Evolutionary conservation across 2,113 vertebrate species (phyloP), one percentile per base, ranked within the genome.

Genomic region (Spheniscus mendiculus): DNA sequence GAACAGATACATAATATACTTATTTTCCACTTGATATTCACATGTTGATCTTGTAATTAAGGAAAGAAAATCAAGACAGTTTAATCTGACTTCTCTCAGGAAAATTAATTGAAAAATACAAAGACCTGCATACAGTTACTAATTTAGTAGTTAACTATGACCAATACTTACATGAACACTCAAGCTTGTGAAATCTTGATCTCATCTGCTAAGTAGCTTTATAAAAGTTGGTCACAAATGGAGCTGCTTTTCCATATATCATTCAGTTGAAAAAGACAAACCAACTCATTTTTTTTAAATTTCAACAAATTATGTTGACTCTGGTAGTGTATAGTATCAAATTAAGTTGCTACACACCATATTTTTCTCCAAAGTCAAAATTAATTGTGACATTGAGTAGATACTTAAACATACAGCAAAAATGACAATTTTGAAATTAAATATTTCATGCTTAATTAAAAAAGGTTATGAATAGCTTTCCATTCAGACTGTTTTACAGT

Each of bases 401-500:
- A 92, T 96, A 95, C 94, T 95, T 96, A 97, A 95, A 52, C 84
- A 93, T 74, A 97, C 49, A 96, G 83, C 89, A 96, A 97, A 98
- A 97, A 83, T 8, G 73, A 97, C 87, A 96, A 98, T 92, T 97
- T 97, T 86, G 96, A 97, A 97, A 93, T 96, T 44, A 97, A 97
- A 95, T 97, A 97, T 96, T 97, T 96, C 87, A 94, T 95, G 72
- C 45, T 94, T 97, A 97, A 97, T 97, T 98, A 96, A 97, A 95
- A 97, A 87, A 90, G n/a, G 78, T 96, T 97, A 96, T 96, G 90
- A 97, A 97, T 97, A 78, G 36, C 62, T 96, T 96, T 42, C 52
- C 36, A 85, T 95, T 94, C 97, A 67, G 87, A 97, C 62, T 93
- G 42, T 77, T 97, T 71, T 93, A 84, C 36, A 92, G 78, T 97